These are phyloP conservation scores for Falcaria lacertinaria DNA, from an alignment of 2,888 invertebrate species.

Conservation along the genomic window DNA sequence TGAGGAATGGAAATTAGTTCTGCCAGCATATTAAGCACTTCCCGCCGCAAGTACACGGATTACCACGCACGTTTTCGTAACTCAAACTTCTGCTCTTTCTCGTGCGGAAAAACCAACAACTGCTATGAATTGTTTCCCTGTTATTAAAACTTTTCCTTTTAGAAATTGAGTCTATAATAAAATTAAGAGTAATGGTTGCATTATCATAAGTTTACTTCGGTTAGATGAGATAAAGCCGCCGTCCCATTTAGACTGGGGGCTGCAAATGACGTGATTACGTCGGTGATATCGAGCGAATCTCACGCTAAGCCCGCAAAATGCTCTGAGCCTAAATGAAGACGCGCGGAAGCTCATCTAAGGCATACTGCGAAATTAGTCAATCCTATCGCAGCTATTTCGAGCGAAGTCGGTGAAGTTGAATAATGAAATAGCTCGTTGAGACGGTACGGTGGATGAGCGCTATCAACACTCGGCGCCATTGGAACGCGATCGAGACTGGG, in stretches of 20 bases:
- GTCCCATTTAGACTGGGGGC: conserved; percentile 39
- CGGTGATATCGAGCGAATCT: conserved; percentile 53
- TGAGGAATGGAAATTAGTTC: conserved; percentile 40
- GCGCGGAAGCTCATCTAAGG: conserved; percentile 48
- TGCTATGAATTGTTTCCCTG: conserved; percentile 49
- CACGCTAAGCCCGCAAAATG: conserved; percentile 62
- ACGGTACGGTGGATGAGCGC: conserved; percentile 48
- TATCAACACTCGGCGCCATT: conserved; percentile 51
- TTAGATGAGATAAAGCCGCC: conserved; percentile 41
- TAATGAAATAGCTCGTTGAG: conserved; percentile 74
- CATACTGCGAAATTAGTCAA: conserved; percentile 72
- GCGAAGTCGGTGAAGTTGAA: conserved; percentile 59
- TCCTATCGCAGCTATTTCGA: conserved; percentile 66
- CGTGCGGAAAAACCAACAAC: conserved; percentile 37
- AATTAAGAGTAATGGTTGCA: conserved; percentile 46
- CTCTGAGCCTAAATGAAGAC: conserved; percentile 61
- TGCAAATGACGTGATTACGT: conserved; percentile 69
- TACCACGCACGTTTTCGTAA: conserved; percentile 36
- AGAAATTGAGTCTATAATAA: conserved; percentile 38
- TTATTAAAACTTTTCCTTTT: conserved; percentile 52
- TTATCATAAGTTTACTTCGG: conserved; percentile 42
- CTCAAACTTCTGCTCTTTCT: conserved; percentile 37
- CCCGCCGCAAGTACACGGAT: conserved; percentile 36
- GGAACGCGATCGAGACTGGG: conserved; percentile 50
- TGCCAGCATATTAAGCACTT: conserved; percentile 17